Evolutionary conservation across 2,888 invertebrate genomes (phyloP).

Genomic region (Ellobium chinense): DNA sequence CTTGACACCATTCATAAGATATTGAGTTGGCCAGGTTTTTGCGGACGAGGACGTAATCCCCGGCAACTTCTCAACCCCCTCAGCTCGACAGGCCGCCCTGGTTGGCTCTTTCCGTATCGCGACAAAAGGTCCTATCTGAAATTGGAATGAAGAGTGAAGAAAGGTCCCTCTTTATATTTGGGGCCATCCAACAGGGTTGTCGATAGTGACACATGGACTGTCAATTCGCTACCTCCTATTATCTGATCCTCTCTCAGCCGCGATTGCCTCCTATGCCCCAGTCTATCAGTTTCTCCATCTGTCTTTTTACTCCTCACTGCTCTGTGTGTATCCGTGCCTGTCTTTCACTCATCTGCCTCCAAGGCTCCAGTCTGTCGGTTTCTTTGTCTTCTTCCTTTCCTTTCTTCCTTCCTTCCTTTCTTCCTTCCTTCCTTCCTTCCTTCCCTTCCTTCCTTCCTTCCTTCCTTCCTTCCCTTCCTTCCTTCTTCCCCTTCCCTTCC

Average conservation of each 20-base stretch:
- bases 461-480: not conserved
- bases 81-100: no score
- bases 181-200: no score
- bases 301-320: not conserved
- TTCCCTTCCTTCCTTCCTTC: not conserved
- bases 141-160: no score
- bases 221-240: not conserved
- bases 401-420: not conserved
- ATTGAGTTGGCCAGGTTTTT: no score
- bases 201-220: no score
- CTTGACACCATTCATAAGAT: no score
- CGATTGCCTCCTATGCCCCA: not conserved
- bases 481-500: not conserved
- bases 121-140: no score
- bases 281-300: not conserved
- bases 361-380: not conserved
- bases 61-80: no score
- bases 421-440: not conserved
- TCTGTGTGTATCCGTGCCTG: no score
- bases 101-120: no score
- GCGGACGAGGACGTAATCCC: no score
- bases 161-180: no score
- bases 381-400: not conserved
- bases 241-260: not conserved
- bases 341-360: not conserved